Conservation (phyloP, 92 coral and sea anemone genomes). For the Zoanthus gigantus region DNA sequence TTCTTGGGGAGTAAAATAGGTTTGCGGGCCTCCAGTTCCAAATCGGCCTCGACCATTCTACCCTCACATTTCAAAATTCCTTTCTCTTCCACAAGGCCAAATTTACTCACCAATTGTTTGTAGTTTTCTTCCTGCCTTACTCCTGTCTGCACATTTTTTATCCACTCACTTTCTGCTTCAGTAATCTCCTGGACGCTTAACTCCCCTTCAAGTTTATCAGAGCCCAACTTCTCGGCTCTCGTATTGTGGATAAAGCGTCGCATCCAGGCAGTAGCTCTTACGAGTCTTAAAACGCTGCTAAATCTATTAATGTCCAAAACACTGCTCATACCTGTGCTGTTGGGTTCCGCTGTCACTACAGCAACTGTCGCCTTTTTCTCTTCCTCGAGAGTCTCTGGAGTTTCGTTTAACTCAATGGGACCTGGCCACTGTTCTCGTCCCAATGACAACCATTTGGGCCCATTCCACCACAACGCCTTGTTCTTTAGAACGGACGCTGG, state of each 20-base stretch:
- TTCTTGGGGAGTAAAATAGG: slow-evolving; percentile 32
- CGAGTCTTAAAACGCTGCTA: slow-evolving; percentile 11
- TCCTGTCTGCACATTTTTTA: slow-evolving; percentile 40
- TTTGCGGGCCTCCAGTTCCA: slow-evolving; percentile 34
- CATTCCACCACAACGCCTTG: slow-evolving; percentile 46
- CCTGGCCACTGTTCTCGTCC: slow-evolving; percentile 42
- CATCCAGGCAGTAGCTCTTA: slow-evolving; percentile 21
- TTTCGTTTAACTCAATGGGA: neutral
- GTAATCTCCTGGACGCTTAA: slow-evolving; percentile 29
- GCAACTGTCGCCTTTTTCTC: slow-evolving; percentile 30
- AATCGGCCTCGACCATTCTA: slow-evolving; percentile 32
- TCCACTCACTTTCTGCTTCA: slow-evolving; percentile 52
- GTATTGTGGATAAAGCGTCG: slow-evolving; percentile 14
- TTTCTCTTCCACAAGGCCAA: slow-evolving; percentile 33
- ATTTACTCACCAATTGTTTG: slow-evolving; percentile 25
- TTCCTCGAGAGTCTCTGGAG: slow-evolving; percentile 9
- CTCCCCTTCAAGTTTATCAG: neutral
- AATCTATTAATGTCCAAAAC: slow-evolving; percentile 20
- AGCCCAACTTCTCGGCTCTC: neutral
- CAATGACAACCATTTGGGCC: slow-evolving; percentile 46
- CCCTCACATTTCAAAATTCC: slow-evolving; percentile 48
- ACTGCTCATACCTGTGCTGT: no score
- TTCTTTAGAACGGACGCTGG: slow-evolving; percentile 25
- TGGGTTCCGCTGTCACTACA: neutral
- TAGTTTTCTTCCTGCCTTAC: slow-evolving; percentile 20